Evolutionary conservation across 1,140 invertebrate species (phyloP).

Genomic region (Micrasema minimum): DNA sequence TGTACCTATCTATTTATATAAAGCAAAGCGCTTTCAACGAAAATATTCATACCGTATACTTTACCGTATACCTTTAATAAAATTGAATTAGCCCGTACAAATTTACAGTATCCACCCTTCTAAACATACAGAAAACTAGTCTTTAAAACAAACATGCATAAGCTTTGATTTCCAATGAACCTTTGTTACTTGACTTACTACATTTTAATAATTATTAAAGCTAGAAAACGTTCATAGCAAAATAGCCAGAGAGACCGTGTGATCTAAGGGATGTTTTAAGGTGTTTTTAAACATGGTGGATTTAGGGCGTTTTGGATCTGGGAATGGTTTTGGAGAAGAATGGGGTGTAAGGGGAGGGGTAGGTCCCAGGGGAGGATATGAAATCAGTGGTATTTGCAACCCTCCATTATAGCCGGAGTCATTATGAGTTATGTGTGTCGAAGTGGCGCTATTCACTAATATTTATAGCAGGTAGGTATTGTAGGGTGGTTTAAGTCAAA

Average conservation of each 20-base stretch:
- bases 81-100: constrained; percentile 42
- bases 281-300: neutral
- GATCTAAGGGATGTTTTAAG: constrained; percentile 14
- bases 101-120: neutral
- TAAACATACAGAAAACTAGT: too few relatives aligned
- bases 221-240: neutral
- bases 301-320: constrained; percentile 36
- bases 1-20: constrained; percentile 18
- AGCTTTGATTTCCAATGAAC: too few relatives aligned
- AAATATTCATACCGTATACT: constrained; percentile 18
- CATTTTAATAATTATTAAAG: too few relatives aligned
- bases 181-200: too few relatives aligned
- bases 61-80: constrained; percentile 42
- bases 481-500: constrained; percentile 4
- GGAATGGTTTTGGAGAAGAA: constrained; percentile 25
- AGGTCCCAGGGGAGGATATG: constrained; percentile 66
- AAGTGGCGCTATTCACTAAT: constrained; percentile 48
- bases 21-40: constrained; percentile 26
- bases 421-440: constrained; percentile 54
- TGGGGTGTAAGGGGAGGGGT: constrained; percentile 42
- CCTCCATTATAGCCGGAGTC: constrained; percentile 53
- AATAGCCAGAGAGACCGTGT: neutral
- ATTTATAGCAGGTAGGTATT: constrained; percentile 48
- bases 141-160: too few relatives aligned
- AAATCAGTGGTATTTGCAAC: constrained; percentile 69